phyloP scores from a whole-genome alignment of 2,888 invertebrate species.

The Ptychoptera albimana region DNA sequence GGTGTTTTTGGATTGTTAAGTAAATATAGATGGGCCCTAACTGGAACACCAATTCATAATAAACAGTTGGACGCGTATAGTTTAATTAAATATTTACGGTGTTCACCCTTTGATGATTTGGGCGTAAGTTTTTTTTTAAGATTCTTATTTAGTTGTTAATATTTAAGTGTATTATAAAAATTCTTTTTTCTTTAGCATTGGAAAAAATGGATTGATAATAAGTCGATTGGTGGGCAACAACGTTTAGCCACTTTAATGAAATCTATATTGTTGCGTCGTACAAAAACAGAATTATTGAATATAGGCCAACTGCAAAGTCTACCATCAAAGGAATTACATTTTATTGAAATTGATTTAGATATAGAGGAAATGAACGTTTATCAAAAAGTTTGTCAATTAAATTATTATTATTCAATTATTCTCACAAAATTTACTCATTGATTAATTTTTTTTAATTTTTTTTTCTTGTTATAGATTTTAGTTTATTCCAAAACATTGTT shows the following conservation, averaged over 20 bases:
- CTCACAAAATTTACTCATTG: constrained; percentile 38
- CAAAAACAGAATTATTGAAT: constrained; percentile 61
- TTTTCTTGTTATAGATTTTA: constrained; percentile 25
- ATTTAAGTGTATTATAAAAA: background rate
- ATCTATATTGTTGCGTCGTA: constrained; percentile 70
- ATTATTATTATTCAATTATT: constrained; percentile 20
- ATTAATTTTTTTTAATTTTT: constrained; percentile 14
- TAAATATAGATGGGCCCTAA: constrained; percentile 64
- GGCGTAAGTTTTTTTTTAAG: constrained; percentile 27
- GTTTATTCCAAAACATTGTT: constrained; percentile 59
- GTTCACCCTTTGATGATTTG: constrained; percentile 79
- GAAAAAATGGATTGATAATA: constrained; percentile 86
- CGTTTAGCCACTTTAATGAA: constrained; percentile 75
- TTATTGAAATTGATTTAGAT: constrained; percentile 44
- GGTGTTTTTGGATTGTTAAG: constrained; percentile 50
- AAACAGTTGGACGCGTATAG: constrained; percentile 72
- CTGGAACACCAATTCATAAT: constrained; percentile 94
- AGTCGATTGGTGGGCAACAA: constrained; percentile 57
- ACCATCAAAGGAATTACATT: constrained; percentile 41
- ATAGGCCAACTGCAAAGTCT: constrained; percentile 43
- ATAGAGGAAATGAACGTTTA: constrained; percentile 61
- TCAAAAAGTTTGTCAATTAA: constrained; percentile 34
- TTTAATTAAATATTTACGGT: constrained; percentile 65
- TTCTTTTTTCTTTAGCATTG: constrained; percentile 41
- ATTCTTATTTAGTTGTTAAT: background rate